Percentiles rank a stretch among this genome's conserved stretches.
These are phyloP conservation scores for Nyctibius bracteatus DNA, from an alignment of 2,113 vertebrate species.

Conservation along the genomic window DNA sequence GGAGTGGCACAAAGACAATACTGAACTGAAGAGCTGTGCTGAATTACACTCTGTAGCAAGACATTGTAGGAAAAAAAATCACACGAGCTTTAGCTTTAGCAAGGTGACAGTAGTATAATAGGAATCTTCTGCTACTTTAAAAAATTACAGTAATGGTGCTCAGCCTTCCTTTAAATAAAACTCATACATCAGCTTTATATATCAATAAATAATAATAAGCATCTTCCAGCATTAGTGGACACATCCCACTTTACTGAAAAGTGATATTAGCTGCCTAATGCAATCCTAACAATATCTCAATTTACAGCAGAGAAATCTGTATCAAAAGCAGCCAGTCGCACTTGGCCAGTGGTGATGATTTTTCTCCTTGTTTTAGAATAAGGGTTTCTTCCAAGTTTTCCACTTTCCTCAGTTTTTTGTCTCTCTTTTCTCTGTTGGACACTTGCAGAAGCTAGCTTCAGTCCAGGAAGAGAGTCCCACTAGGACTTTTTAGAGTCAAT, in stretches of 20 bases:
- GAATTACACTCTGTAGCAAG: not conserved
- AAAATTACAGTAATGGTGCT: conserved; percentile 21
- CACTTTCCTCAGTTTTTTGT: not conserved
- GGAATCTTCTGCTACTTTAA: conserved; percentile 5
- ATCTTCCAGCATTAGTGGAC: not conserved
- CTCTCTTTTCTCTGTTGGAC: not conserved
- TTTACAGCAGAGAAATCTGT: not conserved
- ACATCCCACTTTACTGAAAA: not conserved
- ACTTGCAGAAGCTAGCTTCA: not conserved
- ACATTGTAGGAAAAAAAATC: not conserved
- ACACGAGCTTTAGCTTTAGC: not conserved
- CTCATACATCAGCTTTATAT: not conserved
- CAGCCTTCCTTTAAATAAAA: conserved; percentile 13
- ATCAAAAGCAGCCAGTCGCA: not conserved
- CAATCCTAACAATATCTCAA: not conserved
- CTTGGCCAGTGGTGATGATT: not conserved
- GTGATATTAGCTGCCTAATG: not conserved
- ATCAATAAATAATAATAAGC: conserved; percentile 47
- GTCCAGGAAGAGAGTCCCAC: not conserved
- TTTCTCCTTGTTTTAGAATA: not conserved
- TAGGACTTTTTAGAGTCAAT: not conserved
- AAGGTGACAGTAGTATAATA: conserved; percentile 17
- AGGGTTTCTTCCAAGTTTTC: not conserved
- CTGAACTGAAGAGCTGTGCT: not conserved
- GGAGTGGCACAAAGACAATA: not conserved